Base-by-base conservation (phyloP, 2,888 invertebrate species). In the Pristionchus arcanus region DNA sequence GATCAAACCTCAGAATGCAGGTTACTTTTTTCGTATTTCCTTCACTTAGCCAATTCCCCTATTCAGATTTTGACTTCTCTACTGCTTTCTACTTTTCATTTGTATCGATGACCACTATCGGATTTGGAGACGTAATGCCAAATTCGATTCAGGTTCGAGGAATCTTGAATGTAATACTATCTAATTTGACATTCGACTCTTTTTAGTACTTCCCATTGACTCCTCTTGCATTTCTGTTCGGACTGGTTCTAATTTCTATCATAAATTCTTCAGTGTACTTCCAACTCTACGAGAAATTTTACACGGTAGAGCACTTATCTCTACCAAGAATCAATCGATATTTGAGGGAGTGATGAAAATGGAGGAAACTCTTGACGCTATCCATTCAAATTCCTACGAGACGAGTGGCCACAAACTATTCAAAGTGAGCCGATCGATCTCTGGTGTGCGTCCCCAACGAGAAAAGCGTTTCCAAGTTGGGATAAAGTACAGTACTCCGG, bases 111-210 rank as follows among this genome's bases (percentile, higher is more conserved):
- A 92, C 92, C 19, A 93, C 93, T 15, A 93, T 92, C 66, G 93
- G 93, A 53, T 84, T 93, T 5, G 93, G 93, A 59, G 93, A 93
- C 91, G 91, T 93, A 11, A 93, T 93, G 93, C 93, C 93, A 0
- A 92, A 92, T 68, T 92, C 92, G 66, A 92, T 92, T 53, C 92
- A 93, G 87, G 93, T 93, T 34, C 15, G 3, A 49, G 0, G 9
- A 49, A 9, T 49, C 9, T 9, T 49, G 11, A 49, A 2, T 25
- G 37, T 28, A 31, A 83, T 19, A 3, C 34, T 9, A 5, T 74
- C 19, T 28, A 31, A 31, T 31, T 31, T 7, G 16, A 2, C n/a
- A 15, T 59, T 15, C 34, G 16, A 7, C 37, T 55, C 15, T 34
- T 90, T 92, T 68, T 90, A 93, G 92, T 93, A 92, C 83, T 92